A percentile compares a stretch with the other conserved stretches of the same genome.
Evolutionary conservation across 1,140 invertebrate species (phyloP).

Genomic region (Drosophila tani): DNA sequence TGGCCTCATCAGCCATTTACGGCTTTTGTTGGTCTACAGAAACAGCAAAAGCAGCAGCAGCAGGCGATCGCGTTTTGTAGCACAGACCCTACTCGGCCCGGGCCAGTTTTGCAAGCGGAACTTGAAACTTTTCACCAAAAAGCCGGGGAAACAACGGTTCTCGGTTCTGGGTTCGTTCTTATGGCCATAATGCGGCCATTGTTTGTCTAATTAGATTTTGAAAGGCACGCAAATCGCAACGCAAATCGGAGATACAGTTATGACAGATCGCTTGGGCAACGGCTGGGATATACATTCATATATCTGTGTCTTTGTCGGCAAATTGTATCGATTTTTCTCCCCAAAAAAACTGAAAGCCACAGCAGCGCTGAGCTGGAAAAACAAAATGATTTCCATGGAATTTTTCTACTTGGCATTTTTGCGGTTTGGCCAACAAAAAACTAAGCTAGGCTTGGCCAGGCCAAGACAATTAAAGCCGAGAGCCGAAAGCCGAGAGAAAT

Average conservation of each 20-base stretch:
- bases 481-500: slow-evolving; percentile 27
- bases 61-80: slow-evolving; percentile 66
- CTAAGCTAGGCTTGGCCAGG: slow-evolving; percentile 60
- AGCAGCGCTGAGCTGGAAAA: slow-evolving; percentile 41
- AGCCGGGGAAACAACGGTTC: slow-evolving; percentile 9
- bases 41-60: slow-evolving; percentile 26
- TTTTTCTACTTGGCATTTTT: slow-evolving; percentile 47
- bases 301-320: slow-evolving; percentile 37
- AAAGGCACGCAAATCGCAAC: slow-evolving; percentile 52
- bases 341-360: slow-evolving; percentile 61
- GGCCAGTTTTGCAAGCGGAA: slow-evolving; percentile 70
- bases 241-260: slow-evolving; percentile 48
- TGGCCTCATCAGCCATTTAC: slow-evolving; percentile 78
- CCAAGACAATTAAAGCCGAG: slow-evolving; percentile 42
- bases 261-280: slow-evolving; percentile 36
- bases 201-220: slow-evolving; percentile 75
- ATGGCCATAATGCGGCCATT: slow-evolving; percentile 60
- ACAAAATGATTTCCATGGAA: slow-evolving; percentile 65
- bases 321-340: slow-evolving; percentile 6
- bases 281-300: slow-evolving; percentile 2
- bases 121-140: slow-evolving; percentile 53
- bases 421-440: slow-evolving; percentile 50
- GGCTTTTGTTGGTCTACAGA: slow-evolving; percentile 50
- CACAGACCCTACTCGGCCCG: slow-evolving; percentile 41
- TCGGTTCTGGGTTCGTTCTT: slow-evolving; percentile 46